Evolutionary conservation across 2,888 invertebrate species (phyloP).

Genomic region (Troides aeacus): DNA sequence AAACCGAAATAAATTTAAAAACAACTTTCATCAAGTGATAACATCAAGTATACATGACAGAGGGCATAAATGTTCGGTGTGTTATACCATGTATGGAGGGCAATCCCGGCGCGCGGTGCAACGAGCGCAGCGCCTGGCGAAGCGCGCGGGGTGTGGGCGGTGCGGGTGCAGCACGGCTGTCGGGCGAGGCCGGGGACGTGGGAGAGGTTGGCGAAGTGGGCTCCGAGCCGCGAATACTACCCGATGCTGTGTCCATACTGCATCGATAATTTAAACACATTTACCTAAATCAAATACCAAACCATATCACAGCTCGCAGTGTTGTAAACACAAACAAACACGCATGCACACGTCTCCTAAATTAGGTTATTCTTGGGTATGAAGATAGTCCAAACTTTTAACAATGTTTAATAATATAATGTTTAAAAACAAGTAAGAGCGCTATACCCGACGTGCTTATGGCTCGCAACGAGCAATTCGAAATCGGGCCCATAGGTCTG

Average conservation of each 20-base stretch:
- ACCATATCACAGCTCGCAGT: too few relatives aligned
- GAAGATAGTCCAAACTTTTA: too few relatives aligned
- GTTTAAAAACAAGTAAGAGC: too few relatives aligned
- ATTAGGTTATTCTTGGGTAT: too few relatives aligned
- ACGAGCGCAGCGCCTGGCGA: constrained; percentile 78
- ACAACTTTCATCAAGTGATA: too few relatives aligned
- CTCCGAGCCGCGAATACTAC: constrained; percentile 94
- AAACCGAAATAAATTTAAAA: too few relatives aligned
- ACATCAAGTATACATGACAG: background rate
- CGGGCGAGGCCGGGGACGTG: constrained; percentile 45
- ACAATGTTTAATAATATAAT: too few relatives aligned
- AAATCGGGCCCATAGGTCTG: constrained; percentile 98
- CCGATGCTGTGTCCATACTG: constrained; percentile 96
- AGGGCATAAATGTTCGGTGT: background rate
- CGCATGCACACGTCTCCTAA: too few relatives aligned
- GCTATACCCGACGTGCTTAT: constrained; percentile 92
- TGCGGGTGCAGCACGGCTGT: constrained; percentile 84
- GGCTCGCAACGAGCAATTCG: constrained; percentile 95
- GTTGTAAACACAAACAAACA: too few relatives aligned
- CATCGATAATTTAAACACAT: too few relatives aligned
- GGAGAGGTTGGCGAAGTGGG: constrained; percentile 94
- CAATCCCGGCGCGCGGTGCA: constrained; percentile 51
- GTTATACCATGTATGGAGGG: background rate
- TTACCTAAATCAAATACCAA: too few relatives aligned
- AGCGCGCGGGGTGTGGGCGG: constrained; percentile 85